These are phyloP conservation scores for Glandiceps talaboti DNA, from an alignment of 53 echinoderm and acorn worm species.

Conservation along the genomic window DNA sequence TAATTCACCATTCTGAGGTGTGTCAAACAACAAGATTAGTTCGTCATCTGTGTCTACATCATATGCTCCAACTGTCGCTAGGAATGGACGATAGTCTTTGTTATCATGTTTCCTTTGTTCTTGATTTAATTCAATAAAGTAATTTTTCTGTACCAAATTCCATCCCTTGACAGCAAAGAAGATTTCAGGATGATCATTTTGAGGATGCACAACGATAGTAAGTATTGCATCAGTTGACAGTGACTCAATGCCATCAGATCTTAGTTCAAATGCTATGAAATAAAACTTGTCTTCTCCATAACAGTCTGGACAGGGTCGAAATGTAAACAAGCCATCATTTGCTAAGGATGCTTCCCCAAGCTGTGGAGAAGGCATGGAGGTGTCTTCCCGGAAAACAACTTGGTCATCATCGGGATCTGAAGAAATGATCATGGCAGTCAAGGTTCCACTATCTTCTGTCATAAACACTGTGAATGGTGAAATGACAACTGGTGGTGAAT, in stretches of 20 bases:
- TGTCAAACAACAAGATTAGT: constrained; percentile 8
- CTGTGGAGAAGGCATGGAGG: not conserved
- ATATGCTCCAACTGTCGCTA: constrained; percentile 22
- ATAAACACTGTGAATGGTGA: not conserved
- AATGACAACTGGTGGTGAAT: not conserved
- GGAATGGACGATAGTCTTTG: constrained; percentile 19
- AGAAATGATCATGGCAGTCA: not conserved
- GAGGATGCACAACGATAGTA: constrained; percentile 6
- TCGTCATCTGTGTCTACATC: constrained; percentile 26
- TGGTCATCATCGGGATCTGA: not conserved
- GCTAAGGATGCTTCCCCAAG: constrained; percentile 16
- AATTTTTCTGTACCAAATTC: not conserved
- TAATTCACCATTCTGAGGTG: constrained; percentile 15
- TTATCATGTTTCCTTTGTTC: constrained; percentile 15
- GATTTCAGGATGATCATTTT: constrained; percentile 22
- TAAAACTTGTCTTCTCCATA: constrained; percentile 15
- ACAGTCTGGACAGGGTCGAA: constrained; percentile 31
- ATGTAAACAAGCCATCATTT: constrained; percentile 18
- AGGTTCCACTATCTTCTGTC: not conserved
- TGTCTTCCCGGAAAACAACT: not conserved
- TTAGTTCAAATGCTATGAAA: constrained; percentile 15
- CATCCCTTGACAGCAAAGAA: constrained; percentile 13
- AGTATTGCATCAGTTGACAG: constrained; percentile 2
- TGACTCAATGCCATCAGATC: constrained; percentile 7
- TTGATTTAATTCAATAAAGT: not conserved